phyloP scores from a whole-genome alignment of 2,797 vertebrate species.

The Gallinago stenura region DNA sequence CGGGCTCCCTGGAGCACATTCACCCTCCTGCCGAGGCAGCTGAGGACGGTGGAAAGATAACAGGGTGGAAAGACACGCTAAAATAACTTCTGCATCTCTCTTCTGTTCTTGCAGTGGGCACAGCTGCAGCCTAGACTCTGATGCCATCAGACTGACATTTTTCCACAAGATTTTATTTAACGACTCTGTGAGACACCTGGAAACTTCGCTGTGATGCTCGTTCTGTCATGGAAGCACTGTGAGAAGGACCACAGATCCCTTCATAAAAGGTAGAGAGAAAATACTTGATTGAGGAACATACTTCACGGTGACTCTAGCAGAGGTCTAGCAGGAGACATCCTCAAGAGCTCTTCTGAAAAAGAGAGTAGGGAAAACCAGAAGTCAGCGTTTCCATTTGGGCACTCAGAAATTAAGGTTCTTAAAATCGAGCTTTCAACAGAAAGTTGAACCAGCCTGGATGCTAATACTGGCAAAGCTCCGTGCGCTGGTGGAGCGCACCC shows the following conservation, averaged over 20 bases:
- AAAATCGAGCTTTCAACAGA: neutral
- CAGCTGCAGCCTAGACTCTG: neutral
- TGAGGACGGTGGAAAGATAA: neutral
- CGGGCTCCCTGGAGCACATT: fast-evolving
- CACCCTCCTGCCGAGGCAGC: neutral
- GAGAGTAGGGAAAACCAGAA: neutral
- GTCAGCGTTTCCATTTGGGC: constrained; percentile 33
- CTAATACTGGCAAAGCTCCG: neutral
- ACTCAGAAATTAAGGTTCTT: neutral
- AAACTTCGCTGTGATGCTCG: neutral
- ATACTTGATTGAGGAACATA: neutral
- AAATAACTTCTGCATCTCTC: neutral
- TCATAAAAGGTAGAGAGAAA: neutral
- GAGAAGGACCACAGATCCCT: neutral
- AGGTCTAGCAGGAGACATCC: neutral
- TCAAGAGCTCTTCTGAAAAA: neutral
- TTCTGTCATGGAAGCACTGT: neutral
- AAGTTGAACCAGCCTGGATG: neutral
- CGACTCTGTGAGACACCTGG: neutral
- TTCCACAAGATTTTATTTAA: neutral
- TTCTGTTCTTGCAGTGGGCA: neutral
- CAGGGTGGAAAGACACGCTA: neutral
- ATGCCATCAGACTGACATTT: neutral
- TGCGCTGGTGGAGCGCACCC: neutral
- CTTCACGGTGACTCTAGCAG: neutral